A percentile compares a stretch with the other conserved stretches of the same genome.
phyloP scores from a whole-genome alignment of 2,888 invertebrate genomes.

The Aleiodes alternator region DNA sequence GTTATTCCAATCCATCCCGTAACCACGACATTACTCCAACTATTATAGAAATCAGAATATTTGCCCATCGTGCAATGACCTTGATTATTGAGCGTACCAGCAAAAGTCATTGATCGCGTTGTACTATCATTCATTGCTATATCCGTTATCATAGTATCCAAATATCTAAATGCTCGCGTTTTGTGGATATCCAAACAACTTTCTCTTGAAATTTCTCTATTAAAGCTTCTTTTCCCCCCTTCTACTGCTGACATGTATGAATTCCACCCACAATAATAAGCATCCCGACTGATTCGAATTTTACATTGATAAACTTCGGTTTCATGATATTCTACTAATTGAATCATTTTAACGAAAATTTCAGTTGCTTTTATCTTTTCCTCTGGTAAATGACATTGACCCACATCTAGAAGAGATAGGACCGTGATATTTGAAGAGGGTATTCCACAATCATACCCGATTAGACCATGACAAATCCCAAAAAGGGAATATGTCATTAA shows the following conservation, averaged over 20 bases:
- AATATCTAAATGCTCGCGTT: background rate
- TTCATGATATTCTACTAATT: background rate
- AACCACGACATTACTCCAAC: background rate
- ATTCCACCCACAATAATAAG: no score
- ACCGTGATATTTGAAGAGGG: background rate
- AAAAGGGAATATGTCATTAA: no score
- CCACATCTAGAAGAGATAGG: conserved; percentile 1
- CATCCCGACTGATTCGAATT: background rate
- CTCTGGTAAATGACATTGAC: background rate
- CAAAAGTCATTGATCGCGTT: background rate
- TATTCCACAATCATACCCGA: no score
- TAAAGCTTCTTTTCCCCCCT: no score
- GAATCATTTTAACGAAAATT: background rate
- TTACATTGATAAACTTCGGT: background rate
- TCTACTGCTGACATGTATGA: no score
- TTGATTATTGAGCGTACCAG: background rate
- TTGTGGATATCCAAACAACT: no score
- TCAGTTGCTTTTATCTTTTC: background rate
- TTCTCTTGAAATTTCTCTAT: no score
- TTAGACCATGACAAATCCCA: no score
- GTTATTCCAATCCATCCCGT: background rate
- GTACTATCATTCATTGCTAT: no score
- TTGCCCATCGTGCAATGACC: no score
- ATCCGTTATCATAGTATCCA: background rate
- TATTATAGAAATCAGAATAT: background rate